Conservation (phyloP, 2,797 vertebrate species). For the Chiloscyllium punctatum region DNA sequence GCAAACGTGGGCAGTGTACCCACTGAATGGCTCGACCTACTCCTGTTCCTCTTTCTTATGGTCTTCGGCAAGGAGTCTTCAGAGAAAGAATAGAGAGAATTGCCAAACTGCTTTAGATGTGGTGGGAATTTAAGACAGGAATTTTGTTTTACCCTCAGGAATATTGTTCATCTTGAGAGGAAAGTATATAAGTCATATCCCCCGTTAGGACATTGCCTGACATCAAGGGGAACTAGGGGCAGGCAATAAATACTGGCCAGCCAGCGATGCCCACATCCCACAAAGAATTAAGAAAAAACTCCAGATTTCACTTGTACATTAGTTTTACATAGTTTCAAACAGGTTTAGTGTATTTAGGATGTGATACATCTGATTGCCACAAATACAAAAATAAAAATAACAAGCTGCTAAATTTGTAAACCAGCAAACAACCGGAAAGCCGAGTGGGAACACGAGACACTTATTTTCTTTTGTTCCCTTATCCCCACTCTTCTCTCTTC, state of each 20-base stretch:
- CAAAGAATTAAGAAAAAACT: not conserved
- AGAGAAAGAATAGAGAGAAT: not conserved
- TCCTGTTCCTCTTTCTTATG: too few species aligned
- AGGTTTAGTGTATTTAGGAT: not conserved
- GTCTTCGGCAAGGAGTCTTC: not conserved
- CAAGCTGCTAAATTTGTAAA: not conserved
- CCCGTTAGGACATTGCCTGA: too few species aligned
- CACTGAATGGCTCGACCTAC: too few species aligned
- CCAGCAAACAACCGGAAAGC: not conserved
- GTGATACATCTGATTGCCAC: not conserved
- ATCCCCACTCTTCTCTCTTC: not conserved
- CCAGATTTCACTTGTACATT: not conserved
- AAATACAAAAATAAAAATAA: not conserved
- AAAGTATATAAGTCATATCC: not conserved
- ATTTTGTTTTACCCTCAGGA: not conserved
- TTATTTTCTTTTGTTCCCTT: not conserved
- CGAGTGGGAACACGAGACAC: too few species aligned
- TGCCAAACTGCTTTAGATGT: not conserved
- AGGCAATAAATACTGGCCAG: too few species aligned
- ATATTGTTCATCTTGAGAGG: not conserved
- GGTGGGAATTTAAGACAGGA: not conserved
- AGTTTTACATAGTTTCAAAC: not conserved
- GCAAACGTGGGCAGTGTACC: not conserved
- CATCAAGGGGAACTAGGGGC: too few species aligned
- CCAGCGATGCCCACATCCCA: too few species aligned